These are phyloP conservation scores for Opisthocomus hoazin DNA, from an alignment of 2,113 vertebrate genomes.

Conservation along the genomic window DNA sequence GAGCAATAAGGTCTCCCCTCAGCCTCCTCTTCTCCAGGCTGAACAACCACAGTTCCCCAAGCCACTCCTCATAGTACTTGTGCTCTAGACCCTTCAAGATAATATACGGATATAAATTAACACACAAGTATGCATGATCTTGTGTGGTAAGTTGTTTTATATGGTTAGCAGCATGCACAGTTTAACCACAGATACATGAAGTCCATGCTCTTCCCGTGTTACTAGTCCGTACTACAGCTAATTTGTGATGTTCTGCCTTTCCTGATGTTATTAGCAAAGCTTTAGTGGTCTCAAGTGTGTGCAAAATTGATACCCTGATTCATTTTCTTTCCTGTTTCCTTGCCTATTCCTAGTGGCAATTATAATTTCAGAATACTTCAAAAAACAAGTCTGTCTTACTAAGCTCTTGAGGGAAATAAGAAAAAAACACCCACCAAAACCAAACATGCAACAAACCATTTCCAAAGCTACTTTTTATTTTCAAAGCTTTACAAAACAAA, in stretches of 20 bases:
- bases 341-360: neutral
- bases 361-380: neutral
- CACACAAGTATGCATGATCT: neutral
- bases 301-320: neutral
- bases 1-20: neutral
- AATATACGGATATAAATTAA: neutral
- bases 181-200: neutral
- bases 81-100: neutral
- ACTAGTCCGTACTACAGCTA: neutral
- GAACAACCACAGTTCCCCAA: neutral
- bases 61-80: rapidly evolving
- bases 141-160: neutral
- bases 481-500: neutral
- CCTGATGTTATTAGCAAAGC: neutral
- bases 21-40: neutral
- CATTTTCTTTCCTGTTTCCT: neutral
- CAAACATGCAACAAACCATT: neutral
- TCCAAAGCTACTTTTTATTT: neutral
- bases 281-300: neutral
- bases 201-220: neutral
- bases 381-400: neutral
- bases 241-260: neutral
- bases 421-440: neutral
- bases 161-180: neutral
- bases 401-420: neutral